Evolutionary conservation across 2,113 vertebrate species (phyloP), one percentile per base, ranked within the genome.

Genomic region (Callocephalon fimbriatum): DNA sequence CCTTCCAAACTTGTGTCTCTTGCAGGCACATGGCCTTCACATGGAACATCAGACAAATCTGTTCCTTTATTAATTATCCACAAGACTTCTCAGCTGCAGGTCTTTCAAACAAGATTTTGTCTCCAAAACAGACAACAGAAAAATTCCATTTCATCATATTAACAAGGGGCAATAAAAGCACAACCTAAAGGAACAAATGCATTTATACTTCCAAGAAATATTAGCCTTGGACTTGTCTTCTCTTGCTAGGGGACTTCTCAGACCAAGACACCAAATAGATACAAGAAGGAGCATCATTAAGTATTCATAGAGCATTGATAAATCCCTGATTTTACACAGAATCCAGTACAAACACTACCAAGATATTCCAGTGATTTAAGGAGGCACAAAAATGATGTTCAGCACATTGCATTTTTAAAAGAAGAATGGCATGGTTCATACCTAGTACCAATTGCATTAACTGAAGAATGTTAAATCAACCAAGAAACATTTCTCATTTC

Each of bases 21-120:
- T 35, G 40, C 51, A 70, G 62, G 21, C 48, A 56, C 7, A 1
- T 0, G 0, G 35, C 13, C 26, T 74, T 51, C 7, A n/a, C n/a
- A n/a, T n/a, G 26, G 25, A 75, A 56, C 20, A 44, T 15, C 58
- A 67, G 37, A 11, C 9, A 37, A 53, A 44, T 15, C 23, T 72
- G 23, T 6, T 51, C 27, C 15, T 48, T 76, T 16, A 37, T 76
- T 78, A 50, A 86, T 65, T 50, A 74, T 1, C 32, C 25, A 15
- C 42, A 37, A 54, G 14, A 31, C 6, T 50, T 13, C 59, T 16
- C 32, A 32, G 66, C 44, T 29, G 9, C 38, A 80, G 20, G n/a
- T 54, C 50, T 38, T 26, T 25, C 66, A 51, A 77, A 15, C 59
- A 78, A 65, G 72, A 63, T 40, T 75, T 47, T 81, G 44, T 23